These are phyloP conservation scores for Yoshiicerus persimilis DNA, from an alignment of 1,140 invertebrate genomes.

Conservation along the genomic window DNA sequence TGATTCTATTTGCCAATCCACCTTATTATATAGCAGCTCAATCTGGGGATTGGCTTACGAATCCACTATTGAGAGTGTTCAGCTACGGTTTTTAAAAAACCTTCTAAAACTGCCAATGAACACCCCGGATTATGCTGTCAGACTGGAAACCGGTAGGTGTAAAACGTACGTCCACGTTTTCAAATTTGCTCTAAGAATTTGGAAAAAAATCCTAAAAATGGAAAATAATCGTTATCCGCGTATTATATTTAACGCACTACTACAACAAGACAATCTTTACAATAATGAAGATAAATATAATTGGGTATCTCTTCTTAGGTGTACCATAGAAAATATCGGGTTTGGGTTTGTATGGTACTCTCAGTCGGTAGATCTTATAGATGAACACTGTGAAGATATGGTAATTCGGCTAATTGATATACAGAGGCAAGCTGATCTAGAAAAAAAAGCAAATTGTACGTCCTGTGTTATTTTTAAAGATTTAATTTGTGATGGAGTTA, in stretches of 20 bases:
- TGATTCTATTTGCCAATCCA: neutral
- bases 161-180: neutral
- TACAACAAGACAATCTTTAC: neutral
- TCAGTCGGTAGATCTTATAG: too few relatives aligned
- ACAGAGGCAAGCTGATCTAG: too few relatives aligned
- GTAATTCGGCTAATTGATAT: too few relatives aligned
- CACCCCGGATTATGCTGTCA: neutral
- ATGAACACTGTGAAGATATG: too few relatives aligned
- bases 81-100: neutral
- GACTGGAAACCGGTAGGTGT: neutral
- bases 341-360: too few relatives aligned
- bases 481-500: too few relatives aligned
- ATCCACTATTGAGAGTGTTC: neutral
- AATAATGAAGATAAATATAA: neutral
- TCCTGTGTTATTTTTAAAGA: too few relatives aligned
- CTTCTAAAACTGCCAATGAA: neutral
- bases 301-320: neutral
- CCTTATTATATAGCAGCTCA: neutral
- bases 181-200: neutral
- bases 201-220: neutral
- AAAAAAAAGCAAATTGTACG: too few relatives aligned
- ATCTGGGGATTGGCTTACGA: neutral
- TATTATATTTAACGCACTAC: neutral
- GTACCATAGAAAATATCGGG: too few relatives aligned
- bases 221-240: neutral